Evolutionary conservation across 2,797 vertebrate genomes (phyloP).

Genomic region (Esox lucius): DNA sequence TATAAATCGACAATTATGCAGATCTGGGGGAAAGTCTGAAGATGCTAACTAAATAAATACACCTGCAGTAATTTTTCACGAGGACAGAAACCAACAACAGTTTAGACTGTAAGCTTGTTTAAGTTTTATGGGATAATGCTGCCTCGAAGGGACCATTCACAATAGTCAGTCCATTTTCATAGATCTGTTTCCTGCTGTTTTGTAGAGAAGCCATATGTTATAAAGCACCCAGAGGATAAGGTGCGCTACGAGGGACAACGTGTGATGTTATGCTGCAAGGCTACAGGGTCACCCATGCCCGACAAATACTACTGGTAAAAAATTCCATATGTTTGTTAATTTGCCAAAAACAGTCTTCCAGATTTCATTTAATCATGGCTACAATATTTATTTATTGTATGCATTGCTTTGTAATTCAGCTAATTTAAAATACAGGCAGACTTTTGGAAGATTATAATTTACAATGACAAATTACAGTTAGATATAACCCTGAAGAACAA

Average conservation of each 20-base stretch:
- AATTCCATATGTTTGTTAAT: background rate
- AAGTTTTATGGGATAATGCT: constrained; percentile 48
- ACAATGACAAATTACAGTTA: too few species aligned
- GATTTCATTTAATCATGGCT: background rate
- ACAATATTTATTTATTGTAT: too few species aligned
- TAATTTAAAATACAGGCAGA: too few species aligned
- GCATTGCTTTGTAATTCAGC: background rate
- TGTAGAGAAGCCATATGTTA: constrained; percentile 88
- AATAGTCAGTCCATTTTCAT: constrained; percentile 12
- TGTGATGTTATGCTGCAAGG: constrained; percentile 88
- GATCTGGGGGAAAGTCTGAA: constrained; percentile 34
- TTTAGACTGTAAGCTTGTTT: constrained; percentile 39
- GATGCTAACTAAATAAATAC: constrained; percentile 50
- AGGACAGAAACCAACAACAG: constrained; percentile 28
- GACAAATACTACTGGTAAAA: constrained; percentile 93
- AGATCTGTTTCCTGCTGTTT: background rate
- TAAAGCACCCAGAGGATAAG: constrained; percentile 87
- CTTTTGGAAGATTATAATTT: too few species aligned
- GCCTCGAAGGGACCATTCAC: constrained; percentile 35
- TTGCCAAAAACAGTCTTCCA: background rate
- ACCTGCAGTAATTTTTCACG: constrained; percentile 36
- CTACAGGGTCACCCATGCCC: constrained; percentile 82
- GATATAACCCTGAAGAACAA: too few species aligned
- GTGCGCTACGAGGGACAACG: constrained; percentile 84
- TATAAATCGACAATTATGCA: constrained; percentile 41